Percentiles rank a stretch among this genome's conserved stretches.
These are phyloP conservation scores for Formica exsecta DNA, from an alignment of 1,140 invertebrate genomes.

Conservation along the genomic window DNA sequence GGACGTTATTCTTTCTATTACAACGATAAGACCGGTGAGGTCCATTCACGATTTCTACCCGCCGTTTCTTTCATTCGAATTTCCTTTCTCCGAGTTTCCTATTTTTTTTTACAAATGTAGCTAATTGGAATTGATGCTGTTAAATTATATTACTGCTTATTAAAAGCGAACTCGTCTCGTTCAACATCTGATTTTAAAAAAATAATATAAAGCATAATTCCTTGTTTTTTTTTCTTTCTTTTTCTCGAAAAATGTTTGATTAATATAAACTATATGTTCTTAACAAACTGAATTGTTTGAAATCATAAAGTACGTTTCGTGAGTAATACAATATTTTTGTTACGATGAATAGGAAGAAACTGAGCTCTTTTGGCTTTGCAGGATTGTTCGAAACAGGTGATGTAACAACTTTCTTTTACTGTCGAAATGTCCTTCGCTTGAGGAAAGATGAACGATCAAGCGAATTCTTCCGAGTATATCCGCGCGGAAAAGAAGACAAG, in stretches of 20 bases:
- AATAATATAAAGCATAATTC: not conserved
- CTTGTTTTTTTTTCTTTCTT: not conserved
- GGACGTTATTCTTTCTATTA: constrained; percentile 78
- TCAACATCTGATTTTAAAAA: not conserved
- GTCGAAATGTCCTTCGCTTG: constrained; percentile 24
- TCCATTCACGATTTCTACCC: constrained; percentile 68
- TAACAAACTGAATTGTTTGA: not conserved
- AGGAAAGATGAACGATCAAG: constrained; percentile 31
- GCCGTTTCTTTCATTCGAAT: constrained; percentile 64
- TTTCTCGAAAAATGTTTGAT: not conserved
- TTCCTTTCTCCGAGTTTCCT: constrained; percentile 41
- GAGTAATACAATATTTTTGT: not conserved
- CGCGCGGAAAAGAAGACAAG: not conserved
- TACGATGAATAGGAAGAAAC: constrained; percentile 5
- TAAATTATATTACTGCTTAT: constrained; percentile 45
- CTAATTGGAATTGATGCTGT: constrained; percentile 56
- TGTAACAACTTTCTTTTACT: constrained; percentile 37
- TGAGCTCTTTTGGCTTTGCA: not conserved
- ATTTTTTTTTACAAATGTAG: constrained; percentile 28
- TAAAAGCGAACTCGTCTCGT: not conserved
- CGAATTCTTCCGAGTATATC: constrained; percentile 34
- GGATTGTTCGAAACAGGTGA: not conserved
- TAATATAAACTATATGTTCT: not conserved
- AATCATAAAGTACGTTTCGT: not conserved
- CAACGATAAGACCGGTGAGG: constrained; percentile 71